Evolutionary conservation across 2,113 vertebrate species (phyloP), one percentile per base, ranked within the genome.

Genomic region (Montifringilla adamsi): DNA sequence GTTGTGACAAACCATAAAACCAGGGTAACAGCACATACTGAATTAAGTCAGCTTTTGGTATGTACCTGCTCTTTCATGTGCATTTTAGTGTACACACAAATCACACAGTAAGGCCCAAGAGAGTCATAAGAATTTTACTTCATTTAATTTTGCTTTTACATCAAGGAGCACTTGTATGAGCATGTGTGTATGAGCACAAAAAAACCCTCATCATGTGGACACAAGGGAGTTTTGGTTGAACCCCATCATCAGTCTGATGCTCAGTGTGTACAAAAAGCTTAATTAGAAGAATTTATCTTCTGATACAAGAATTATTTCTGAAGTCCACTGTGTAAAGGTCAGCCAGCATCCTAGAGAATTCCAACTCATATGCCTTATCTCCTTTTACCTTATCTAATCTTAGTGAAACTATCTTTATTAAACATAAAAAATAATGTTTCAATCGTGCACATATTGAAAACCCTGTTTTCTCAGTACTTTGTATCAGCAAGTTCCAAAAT

Each of bases 371-470:
- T 28, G 43, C 16, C 39, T 85, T 87, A 87, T 56, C 52, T 76
- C 37, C 35, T 91, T 89, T 86, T 86, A 43, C 53, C 15, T 94
- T 88, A 92, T 84, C 76, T 88, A 93, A 79, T 89, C 55, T 73
- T 59, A 56, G 43, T 31, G 63, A 70, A 77, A 47, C 21, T 80
- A 60, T 53, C 55, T 73, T 88, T 85, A 80, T 75, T 86, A 72
- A 91, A 94, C 11, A 72, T 35, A 52, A 52, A 87, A 89, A 91
- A 56, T 41, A 41, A 41, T 41, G 39, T 41, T 41, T 41, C 39
- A 41, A 72, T 3, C 21, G 86, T 95, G 69, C 27, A 26, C 27
- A 66, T 9, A 15, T 26, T 56, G 26, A 26, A 80, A 77, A 46
- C 37, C 7, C 59, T 85, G 7, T 70, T 94, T 79, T 68, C 47